A percentile compares a stretch with the other conserved stretches of the same genome.
Evolutionary conservation across 2,113 vertebrate species (phyloP).

Genomic region (Myrmecobius fasciatus): DNA sequence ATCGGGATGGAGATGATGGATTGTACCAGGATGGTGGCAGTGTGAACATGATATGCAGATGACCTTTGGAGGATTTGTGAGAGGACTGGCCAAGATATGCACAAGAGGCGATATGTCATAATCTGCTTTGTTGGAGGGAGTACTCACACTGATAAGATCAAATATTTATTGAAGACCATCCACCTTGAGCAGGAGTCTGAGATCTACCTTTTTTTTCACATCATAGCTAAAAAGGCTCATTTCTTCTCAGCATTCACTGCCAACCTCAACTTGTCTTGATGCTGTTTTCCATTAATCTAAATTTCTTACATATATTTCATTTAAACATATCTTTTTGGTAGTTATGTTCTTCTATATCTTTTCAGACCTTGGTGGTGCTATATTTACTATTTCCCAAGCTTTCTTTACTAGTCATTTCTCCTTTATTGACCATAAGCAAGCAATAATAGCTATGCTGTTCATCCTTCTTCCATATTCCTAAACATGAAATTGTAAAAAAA

Average conservation of each 20-base stretch:
- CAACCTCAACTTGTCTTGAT: neutral
- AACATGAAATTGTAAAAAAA: neutral
- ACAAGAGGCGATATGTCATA: neutral
- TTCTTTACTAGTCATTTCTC: neutral
- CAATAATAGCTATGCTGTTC: neutral
- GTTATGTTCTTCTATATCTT: neutral
- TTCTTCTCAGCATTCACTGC: neutral
- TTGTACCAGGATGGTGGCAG: neutral
- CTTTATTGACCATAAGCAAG: neutral
- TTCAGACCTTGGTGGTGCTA: neutral
- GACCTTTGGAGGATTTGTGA: neutral
- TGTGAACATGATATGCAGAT: neutral
- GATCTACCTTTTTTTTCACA: neutral
- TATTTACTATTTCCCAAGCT: neutral
- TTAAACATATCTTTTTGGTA: neutral
- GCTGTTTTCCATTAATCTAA: neutral
- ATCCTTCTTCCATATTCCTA: neutral
- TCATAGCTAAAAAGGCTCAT: neutral
- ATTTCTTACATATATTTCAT: neutral
- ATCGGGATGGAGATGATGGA: neutral
- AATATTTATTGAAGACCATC: neutral
- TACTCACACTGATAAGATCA: neutral
- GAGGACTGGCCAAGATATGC: neutral
- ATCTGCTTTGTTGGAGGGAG: neutral
- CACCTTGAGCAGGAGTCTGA: neutral